Conservation (phyloP, 2,888 invertebrate species). For the Balanococcus diminutus region DNA sequence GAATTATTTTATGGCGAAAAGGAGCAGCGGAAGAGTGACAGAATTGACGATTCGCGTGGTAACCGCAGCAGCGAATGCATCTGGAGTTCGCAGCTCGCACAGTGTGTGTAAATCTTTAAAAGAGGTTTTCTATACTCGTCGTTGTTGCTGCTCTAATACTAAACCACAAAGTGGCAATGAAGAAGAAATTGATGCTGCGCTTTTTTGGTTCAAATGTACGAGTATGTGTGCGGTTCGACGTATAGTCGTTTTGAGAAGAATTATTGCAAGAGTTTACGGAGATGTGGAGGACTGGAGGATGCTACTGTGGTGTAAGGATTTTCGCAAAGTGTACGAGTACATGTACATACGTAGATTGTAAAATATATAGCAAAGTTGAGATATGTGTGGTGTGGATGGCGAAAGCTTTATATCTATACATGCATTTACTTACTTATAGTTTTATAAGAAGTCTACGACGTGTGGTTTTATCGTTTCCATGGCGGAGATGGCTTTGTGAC, state of each 20-base stretch:
- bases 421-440: too few relatives aligned
- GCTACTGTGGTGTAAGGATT: neutral
- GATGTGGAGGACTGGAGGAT: neutral
- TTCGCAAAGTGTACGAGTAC: neutral
- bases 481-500: neutral
- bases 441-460: neutral
- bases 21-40: neutral
- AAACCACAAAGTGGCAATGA: too few relatives aligned
- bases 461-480: neutral
- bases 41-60: neutral
- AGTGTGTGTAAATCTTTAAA: too few relatives aligned
- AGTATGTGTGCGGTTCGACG: too few relatives aligned
- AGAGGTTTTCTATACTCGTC: too few relatives aligned
- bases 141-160: too few relatives aligned
- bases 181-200: too few relatives aligned
- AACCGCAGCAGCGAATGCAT: neutral
- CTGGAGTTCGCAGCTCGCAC: neutral
- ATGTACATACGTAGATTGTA: too few relatives aligned
- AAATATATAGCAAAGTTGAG: too few relatives aligned
- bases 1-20: constrained; percentile 11
- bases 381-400: too few relatives aligned
- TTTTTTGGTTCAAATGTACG: too few relatives aligned
- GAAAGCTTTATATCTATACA: neutral
- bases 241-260: neutral
- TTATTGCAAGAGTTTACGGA: neutral